phyloP scores from a whole-genome alignment of 64 coral and sea anemone genomes.

The Hydrozoanthus tunicans region DNA sequence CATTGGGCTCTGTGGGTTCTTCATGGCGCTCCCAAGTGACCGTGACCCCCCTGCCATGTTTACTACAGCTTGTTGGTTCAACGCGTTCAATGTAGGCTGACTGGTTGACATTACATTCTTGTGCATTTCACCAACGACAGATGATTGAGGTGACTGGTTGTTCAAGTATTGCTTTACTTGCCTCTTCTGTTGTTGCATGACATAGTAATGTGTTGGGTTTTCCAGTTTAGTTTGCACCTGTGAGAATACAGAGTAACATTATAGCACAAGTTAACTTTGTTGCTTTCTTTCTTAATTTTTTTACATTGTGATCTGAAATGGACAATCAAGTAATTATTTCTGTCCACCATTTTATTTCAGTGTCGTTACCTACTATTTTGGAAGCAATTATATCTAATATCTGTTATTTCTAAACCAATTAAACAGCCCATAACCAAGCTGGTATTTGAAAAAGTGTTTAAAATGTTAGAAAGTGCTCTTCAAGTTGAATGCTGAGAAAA shows the following conservation, averaged over 20 bases:
- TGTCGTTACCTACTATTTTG: too few relatives aligned
- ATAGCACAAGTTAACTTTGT: too few relatives aligned
- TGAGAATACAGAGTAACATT: background rate
- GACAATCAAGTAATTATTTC: background rate
- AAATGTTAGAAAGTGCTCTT: too few relatives aligned
- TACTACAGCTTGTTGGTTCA: constrained; percentile 87
- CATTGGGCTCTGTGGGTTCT: constrained; percentile 90
- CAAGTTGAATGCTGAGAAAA: too few relatives aligned
- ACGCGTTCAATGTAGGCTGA: constrained; percentile 96
- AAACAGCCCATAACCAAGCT: too few relatives aligned
- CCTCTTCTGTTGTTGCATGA: constrained; percentile 86
- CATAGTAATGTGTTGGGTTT: constrained; percentile 97
- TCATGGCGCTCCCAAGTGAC: constrained; percentile 58
- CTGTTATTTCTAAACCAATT: too few relatives aligned
- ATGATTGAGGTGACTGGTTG: constrained; percentile 44
- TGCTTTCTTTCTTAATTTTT: too few relatives aligned
- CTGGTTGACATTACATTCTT: constrained; percentile 57
- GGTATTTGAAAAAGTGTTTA: too few relatives aligned
- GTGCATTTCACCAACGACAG: constrained; percentile 14
- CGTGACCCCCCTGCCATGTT: constrained; percentile 46
- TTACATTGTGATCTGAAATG: background rate
- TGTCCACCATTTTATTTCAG: too few relatives aligned
- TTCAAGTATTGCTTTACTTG: constrained; percentile 92
- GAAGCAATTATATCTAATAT: too few relatives aligned
- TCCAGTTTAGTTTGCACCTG: constrained; percentile 95